phyloP scores from a whole-genome alignment of 2,113 vertebrate genomes.

The Gambusia holbrooki region DNA sequence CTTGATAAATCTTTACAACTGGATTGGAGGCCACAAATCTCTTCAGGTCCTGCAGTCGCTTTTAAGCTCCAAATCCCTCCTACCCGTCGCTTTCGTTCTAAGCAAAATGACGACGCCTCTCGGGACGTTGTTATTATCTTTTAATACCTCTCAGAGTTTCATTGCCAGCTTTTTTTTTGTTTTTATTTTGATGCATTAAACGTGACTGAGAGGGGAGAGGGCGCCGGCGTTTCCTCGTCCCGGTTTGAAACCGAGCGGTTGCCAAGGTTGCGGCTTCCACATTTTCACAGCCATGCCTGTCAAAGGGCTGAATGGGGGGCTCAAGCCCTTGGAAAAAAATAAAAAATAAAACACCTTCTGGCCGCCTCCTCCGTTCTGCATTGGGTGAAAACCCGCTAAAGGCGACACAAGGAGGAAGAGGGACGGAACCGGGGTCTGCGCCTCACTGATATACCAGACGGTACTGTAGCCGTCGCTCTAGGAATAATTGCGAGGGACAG shows the following conservation, averaged over 20 bases:
- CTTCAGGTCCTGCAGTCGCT: conserved; percentile 11
- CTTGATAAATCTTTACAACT: conserved; percentile 3
- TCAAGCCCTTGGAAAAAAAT: conserved; percentile 52
- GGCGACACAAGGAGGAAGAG: conserved; percentile 54
- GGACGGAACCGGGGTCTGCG: conserved; percentile 50
- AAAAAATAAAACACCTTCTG: conserved; percentile 57
- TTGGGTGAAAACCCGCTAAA: conserved; percentile 64
- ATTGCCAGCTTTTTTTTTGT: conserved; percentile 13
- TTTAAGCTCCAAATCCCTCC: background rate
- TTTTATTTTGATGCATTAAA: conserved; percentile 29
- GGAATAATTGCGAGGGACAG: conserved; percentile 66
- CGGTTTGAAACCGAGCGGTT: conserved; percentile 60
- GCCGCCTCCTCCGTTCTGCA: conserved; percentile 68
- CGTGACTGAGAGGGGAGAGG: conserved; percentile 18
- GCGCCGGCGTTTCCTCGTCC: conserved; percentile 47
- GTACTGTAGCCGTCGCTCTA: conserved; percentile 58
- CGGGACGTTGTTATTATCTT: conserved; percentile 39
- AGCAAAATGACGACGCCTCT: conserved; percentile 19
- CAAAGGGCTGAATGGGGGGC: conserved; percentile 74
- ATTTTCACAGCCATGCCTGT: conserved; percentile 76
- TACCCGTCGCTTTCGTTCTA: conserved; percentile 27
- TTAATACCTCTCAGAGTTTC: conserved; percentile 16
- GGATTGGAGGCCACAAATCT: background rate
- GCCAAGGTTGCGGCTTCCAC: conserved; percentile 71
- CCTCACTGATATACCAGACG: conserved; percentile 75